phyloP scores from a whole-genome alignment of 1,140 invertebrate species.

The Ostrea edulis region DNA sequence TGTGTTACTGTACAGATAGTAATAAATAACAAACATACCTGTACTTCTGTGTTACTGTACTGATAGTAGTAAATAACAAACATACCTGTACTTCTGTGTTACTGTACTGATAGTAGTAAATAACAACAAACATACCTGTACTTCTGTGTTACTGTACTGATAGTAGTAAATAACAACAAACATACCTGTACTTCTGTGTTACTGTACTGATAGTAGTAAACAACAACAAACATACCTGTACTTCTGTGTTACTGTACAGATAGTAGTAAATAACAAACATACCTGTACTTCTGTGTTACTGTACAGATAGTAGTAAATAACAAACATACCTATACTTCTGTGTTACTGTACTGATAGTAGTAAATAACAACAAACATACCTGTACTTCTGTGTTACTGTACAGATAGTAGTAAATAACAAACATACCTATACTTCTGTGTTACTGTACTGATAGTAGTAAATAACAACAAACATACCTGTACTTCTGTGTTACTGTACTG shows the following conservation, averaged over 20 bases:
- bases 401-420: neutral
- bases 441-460: neutral
- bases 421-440: neutral
- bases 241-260: neutral
- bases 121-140: neutral
- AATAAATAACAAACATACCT: neutral
- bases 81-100: neutral
- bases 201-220: neutral
- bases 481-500: neutral
- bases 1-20: neutral
- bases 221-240: neutral
- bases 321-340: neutral
- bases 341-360: neutral
- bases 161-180: no score
- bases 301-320: neutral
- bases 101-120: neutral
- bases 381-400: neutral
- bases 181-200: neutral
- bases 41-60: neutral
- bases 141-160: neutral
- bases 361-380: neutral
- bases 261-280: neutral
- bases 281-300: neutral
- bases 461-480: neutral
- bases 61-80: neutral